Evolutionary conservation across 2,797 vertebrate genomes (phyloP).

Genomic region (Chelmon rostratus): DNA sequence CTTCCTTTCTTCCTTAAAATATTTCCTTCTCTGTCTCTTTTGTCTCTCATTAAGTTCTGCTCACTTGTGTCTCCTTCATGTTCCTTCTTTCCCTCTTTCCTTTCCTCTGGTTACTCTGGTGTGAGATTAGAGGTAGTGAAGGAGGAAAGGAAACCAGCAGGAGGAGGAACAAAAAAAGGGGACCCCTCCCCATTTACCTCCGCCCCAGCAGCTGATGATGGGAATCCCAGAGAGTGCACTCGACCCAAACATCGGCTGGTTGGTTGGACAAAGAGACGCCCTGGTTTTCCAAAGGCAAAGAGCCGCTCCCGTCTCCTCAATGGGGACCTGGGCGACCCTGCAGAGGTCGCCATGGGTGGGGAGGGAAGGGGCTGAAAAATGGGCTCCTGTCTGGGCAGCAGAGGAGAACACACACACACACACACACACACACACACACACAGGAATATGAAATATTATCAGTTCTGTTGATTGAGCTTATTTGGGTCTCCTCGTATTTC

Average conservation of each 20-base stretch:
- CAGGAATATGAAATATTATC: slow-evolving; percentile 82
- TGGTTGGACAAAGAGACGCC: slow-evolving; percentile 20
- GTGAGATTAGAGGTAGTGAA: neutral
- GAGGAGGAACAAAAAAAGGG: neutral
- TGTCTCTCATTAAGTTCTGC: neutral
- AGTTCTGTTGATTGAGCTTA: slow-evolving; percentile 84
- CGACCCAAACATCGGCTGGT: neutral
- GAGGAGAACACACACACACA: slow-evolving; percentile 26
- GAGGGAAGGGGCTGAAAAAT: slow-evolving; percentile 69
- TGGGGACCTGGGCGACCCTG: slow-evolving; percentile 49
- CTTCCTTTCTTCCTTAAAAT: neutral
- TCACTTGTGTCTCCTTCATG: neutral
- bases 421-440: slow-evolving; percentile 41
- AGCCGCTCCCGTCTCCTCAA: neutral
- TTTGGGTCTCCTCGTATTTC: slow-evolving; percentile 81
- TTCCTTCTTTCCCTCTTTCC: neutral
- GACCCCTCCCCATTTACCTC: neutral
- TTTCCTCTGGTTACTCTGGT: neutral
- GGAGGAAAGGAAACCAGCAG: neutral
- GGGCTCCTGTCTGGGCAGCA: slow-evolving; percentile 44
- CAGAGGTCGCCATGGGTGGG: slow-evolving; percentile 62
- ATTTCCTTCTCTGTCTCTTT: neutral
- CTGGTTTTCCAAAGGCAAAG: slow-evolving; percentile 61
- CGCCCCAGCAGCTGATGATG: neutral
- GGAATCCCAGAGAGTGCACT: slow-evolving; percentile 13